phyloP scores from a whole-genome alignment of 1,140 invertebrate species.

The Arctopsyche grandis region DNA sequence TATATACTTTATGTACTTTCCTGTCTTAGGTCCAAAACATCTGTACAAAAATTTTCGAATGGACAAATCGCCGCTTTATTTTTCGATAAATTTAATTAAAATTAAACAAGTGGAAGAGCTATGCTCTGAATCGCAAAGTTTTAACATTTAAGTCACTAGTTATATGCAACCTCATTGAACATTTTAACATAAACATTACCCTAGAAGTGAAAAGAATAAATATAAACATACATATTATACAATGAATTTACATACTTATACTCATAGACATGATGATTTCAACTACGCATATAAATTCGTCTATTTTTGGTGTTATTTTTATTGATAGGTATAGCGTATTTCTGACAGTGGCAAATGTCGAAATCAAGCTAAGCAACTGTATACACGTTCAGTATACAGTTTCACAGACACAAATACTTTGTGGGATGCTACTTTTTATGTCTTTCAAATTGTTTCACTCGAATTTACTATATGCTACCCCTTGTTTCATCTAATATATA shows the following conservation, averaged over 20 bases:
- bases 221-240: conserved; percentile 5
- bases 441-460: too few relatives aligned
- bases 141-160: conserved; percentile 18
- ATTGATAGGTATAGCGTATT: not conserved
- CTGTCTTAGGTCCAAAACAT: not conserved
- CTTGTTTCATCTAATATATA: too few relatives aligned
- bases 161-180: conserved; percentile 38
- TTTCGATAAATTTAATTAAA: not conserved
- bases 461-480: too few relatives aligned
- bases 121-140: not conserved
- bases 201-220: conserved; percentile 29
- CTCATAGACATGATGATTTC: conserved; percentile 33
- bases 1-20: conserved; percentile 1
- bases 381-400: too few relatives aligned
- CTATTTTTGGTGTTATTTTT: conserved; percentile 49
- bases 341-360: too few relatives aligned
- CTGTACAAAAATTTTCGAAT: not conserved
- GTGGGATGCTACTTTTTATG: too few relatives aligned
- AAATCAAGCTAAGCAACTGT: too few relatives aligned
- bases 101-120: conserved; percentile 16
- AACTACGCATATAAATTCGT: conserved; percentile 51
- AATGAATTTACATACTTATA: conserved; percentile 26
- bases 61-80: not conserved
- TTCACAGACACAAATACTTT: too few relatives aligned
- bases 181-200: not conserved